Evolutionary conservation across 92 coral and sea anemone genomes (phyloP).

Genomic region (Epizoanthus stellaris): DNA sequence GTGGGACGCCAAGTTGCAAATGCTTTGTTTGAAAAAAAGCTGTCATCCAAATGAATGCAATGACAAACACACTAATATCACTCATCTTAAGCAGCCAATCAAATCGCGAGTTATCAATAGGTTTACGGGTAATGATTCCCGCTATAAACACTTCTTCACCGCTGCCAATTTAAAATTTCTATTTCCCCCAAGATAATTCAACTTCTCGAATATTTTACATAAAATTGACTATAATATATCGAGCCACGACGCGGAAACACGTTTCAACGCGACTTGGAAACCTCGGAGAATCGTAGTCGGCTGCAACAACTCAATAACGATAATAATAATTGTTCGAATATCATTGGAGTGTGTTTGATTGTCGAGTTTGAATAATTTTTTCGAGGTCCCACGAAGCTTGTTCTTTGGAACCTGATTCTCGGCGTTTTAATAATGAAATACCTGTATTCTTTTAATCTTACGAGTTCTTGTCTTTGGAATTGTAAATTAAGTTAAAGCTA

Average conservation of each 20-base stretch:
- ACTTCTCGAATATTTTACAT: slow-evolving; percentile 66
- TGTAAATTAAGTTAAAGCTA: neutral
- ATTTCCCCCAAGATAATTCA: slow-evolving; percentile 58
- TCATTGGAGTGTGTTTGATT: slow-evolving; percentile 31
- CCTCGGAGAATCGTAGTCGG: neutral
- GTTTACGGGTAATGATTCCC: slow-evolving; percentile 80
- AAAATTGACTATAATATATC: slow-evolving; percentile 37
- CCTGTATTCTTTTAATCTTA: slow-evolving; percentile 3
- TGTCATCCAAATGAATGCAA: slow-evolving; percentile 16
- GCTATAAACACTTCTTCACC: slow-evolving; percentile 45
- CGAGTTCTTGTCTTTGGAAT: neutral
- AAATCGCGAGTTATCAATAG: slow-evolving; percentile 73
- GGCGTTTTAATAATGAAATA: slow-evolving; percentile 33
- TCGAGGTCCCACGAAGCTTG: neutral
- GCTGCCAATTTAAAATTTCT: slow-evolving; percentile 42
- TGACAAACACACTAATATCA: slow-evolving; percentile 62
- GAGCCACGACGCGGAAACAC: slow-evolving; percentile 26
- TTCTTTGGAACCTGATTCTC: slow-evolving; percentile 29
- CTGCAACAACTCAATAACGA: neutral
- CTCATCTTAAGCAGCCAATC: slow-evolving; percentile 69
- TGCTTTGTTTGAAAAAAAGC: slow-evolving; percentile 37
- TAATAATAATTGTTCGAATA: neutral
- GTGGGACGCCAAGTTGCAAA: slow-evolving; percentile 33
- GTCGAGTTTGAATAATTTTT: slow-evolving; percentile 35
- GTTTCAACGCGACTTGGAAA: neutral